Percentiles rank a stretch among this genome's conserved stretches.
Conservation (phyloP, 2,797 vertebrate species). For the Mionectes olivaceus region DNA sequence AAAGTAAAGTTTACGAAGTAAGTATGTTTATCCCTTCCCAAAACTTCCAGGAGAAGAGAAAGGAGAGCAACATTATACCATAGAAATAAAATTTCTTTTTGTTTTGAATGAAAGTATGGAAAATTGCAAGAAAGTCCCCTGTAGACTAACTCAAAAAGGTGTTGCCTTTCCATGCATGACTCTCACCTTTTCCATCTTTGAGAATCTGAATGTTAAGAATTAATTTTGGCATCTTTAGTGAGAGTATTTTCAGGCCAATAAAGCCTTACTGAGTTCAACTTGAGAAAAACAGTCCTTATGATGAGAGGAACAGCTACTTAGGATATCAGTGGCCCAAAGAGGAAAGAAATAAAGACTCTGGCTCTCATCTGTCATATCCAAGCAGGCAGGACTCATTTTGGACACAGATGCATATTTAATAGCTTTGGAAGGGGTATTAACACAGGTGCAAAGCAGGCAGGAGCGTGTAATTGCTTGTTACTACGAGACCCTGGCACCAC, state of each 20-base stretch:
- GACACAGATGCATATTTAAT: conserved; percentile 43
- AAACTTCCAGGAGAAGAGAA: background rate
- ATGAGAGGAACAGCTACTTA: background rate
- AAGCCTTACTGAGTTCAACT: background rate
- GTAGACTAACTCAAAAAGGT: background rate
- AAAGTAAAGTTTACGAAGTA: background rate
- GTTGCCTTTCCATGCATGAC: background rate
- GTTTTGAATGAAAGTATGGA: background rate
- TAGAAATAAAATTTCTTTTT: too few species aligned
- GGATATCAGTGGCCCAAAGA: background rate
- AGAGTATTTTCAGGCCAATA: background rate
- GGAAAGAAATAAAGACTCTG: background rate
- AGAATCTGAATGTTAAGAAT: background rate
- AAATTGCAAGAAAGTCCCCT: background rate
- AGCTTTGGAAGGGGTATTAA: conserved; percentile 34
- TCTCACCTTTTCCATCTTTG: background rate
- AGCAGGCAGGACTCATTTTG: background rate
- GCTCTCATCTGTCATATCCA: background rate
- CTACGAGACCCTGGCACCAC: background rate
- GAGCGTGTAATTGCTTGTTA: conserved; percentile 8
- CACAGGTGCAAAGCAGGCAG: conserved; percentile 24
- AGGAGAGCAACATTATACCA: background rate
- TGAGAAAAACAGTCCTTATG: background rate
- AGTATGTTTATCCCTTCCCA: background rate
- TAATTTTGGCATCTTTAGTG: background rate